Evolutionary conservation across 2,113 vertebrate species (phyloP).

Genomic region (Antennarius striatus): DNA sequence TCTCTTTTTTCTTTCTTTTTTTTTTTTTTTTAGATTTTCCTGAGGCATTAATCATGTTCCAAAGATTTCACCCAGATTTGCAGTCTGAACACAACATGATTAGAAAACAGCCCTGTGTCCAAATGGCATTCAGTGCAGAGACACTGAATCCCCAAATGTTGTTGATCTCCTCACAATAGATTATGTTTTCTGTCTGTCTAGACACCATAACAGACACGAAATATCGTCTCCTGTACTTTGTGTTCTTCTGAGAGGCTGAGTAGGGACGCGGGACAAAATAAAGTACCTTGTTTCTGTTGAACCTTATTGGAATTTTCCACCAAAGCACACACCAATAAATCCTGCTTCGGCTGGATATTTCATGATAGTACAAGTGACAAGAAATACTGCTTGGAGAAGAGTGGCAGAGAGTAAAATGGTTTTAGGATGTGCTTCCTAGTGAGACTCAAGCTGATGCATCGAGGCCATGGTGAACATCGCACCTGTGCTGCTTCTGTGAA

Average conservation of each 20-base stretch:
- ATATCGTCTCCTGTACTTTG: constrained; percentile 23
- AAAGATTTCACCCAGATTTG: constrained; percentile 26
- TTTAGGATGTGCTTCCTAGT: constrained; percentile 35
- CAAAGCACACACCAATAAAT: constrained; percentile 47
- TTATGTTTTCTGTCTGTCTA: constrained; percentile 44
- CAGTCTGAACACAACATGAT: constrained; percentile 26
- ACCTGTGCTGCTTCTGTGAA: constrained; percentile 41
- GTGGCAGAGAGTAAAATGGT: constrained; percentile 18
- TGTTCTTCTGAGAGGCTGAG: constrained; percentile 17
- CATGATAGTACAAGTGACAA: constrained; percentile 41
- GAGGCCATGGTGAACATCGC: constrained; percentile 26
- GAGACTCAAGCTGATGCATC: constrained; percentile 26
- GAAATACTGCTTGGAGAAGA: constrained; percentile 14
- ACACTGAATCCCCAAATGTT: constrained; percentile 21
- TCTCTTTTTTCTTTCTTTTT: too few species aligned
- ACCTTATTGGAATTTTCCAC: constrained; percentile 31
- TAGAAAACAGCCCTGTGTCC: constrained; percentile 30
- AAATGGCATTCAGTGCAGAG: constrained; percentile 32
- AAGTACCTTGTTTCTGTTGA: constrained; percentile 36
- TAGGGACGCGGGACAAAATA: constrained; percentile 35
- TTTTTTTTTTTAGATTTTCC: constrained; percentile 22
- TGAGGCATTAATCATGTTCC: constrained; percentile 32
- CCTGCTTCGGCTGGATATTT: constrained; percentile 33
- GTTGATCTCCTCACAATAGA: constrained; percentile 38
- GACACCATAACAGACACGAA: constrained; percentile 32